Conservation (phyloP, 2,797 vertebrate species). For the Ciconia nigra region DNA sequence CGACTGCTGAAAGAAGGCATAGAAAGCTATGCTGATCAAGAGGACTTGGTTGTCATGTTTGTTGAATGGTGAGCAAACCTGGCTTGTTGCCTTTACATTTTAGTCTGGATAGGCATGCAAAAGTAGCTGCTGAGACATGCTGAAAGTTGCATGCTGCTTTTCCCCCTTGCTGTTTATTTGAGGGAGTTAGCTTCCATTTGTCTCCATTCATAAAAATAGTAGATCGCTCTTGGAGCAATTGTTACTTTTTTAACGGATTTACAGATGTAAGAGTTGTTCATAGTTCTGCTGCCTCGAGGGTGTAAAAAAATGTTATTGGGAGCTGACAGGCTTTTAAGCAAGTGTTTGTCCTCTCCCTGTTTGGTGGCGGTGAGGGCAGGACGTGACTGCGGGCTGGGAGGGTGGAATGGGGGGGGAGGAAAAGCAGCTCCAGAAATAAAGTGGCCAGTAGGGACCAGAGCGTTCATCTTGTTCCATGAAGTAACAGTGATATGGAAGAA, state of each 20-base stretch:
- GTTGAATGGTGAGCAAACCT: conserved; percentile 86
- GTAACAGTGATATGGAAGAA: background rate
- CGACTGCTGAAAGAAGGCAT: conserved; percentile 90
- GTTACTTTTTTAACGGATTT: background rate
- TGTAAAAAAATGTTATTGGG: background rate
- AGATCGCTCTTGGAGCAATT: background rate
- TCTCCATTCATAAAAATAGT: conserved; percentile 28
- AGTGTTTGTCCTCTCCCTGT: background rate
- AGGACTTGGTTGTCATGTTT: conserved; percentile 87
- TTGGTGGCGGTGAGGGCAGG: background rate
- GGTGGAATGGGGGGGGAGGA: background rate
- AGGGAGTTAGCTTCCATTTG: background rate
- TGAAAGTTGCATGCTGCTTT: background rate
- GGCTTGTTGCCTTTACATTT: background rate
- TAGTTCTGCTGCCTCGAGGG: background rate
- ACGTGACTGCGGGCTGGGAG: background rate
- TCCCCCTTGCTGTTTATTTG: background rate
- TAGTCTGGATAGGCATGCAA: background rate
- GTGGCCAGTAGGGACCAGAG: background rate
- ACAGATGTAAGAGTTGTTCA: background rate
- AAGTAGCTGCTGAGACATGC: background rate
- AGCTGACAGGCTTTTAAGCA: background rate
- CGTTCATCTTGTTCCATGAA: background rate
- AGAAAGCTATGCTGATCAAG: conserved; percentile 78
- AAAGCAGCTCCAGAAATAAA: background rate